Percentiles rank a stretch among this genome's conserved stretches.
Evolutionary conservation across 1,140 invertebrate genomes (phyloP).

Genomic region (Drosophila ogumai): DNA sequence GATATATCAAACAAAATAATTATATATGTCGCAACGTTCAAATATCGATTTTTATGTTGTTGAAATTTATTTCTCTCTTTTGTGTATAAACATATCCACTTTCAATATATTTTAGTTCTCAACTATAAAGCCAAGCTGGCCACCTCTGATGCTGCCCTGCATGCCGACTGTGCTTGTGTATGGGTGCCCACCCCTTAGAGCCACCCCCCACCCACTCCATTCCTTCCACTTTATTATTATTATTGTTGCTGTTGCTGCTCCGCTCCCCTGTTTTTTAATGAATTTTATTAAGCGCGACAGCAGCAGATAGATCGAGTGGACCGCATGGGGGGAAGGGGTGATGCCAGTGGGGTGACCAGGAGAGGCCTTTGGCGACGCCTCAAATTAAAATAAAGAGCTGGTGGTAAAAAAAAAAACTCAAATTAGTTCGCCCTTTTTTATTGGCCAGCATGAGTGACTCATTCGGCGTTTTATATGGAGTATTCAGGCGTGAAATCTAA

Average conservation of each 20-base stretch:
- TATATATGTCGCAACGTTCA: no score
- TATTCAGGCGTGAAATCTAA: conserved; percentile 25
- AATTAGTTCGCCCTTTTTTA: conserved; percentile 30
- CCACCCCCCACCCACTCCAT: conserved; percentile 3
- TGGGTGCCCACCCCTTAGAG: conserved; percentile 11
- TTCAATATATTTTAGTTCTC: no score
- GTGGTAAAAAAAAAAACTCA: conserved; percentile 10
- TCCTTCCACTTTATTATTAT: conserved; percentile 4
- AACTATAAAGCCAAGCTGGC: neutral
- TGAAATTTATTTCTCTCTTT: no score
- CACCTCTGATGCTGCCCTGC: conserved; percentile 15
- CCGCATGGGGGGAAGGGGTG: neutral
- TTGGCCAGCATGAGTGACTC: conserved; percentile 37
- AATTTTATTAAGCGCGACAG: conserved; percentile 71
- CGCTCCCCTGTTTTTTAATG: conserved; percentile 34
- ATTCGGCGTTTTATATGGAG: conserved; percentile 9
- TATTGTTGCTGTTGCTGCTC: conserved; percentile 56
- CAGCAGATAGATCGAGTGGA: conserved; percentile 41
- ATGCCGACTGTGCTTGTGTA: conserved; percentile 4
- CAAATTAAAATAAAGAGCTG: conserved; percentile 44
- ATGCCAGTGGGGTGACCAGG: conserved; percentile 11
- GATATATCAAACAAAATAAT: no score
- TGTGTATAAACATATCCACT: no score
- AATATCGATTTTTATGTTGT: no score
- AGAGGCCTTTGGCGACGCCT: conserved; percentile 32